A percentile compares a stretch with the other conserved stretches of the same genome.
Evolutionary conservation across 2,797 vertebrate genomes (phyloP).

Genomic region (Diplodus puntazzo): DNA sequence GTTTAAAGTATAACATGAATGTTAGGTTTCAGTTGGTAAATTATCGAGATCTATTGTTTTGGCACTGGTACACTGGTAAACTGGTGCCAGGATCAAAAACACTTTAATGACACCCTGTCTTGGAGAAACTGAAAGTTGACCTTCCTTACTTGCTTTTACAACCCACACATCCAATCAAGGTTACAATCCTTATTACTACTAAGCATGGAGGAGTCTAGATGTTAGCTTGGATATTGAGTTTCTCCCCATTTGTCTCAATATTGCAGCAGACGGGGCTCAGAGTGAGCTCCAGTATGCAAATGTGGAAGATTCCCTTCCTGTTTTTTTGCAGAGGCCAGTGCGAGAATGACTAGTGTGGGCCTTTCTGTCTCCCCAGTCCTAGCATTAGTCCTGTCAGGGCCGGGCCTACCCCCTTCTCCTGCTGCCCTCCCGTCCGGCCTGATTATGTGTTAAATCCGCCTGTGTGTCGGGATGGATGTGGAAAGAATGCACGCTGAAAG

Average conservation of each 20-base stretch:
- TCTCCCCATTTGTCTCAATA: constrained; percentile 67
- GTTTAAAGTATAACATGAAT: neutral
- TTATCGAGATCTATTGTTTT: neutral
- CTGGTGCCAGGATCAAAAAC: neutral
- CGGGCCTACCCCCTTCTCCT: constrained; percentile 21
- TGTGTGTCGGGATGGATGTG: constrained; percentile 80
- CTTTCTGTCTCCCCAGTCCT: constrained; percentile 55
- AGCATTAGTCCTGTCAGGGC: constrained; percentile 81
- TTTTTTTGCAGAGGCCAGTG: constrained; percentile 42
- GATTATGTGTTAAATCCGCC: constrained; percentile 86
- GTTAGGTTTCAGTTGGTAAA: neutral
- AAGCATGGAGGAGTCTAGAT: constrained; percentile 30
- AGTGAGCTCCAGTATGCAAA: constrained; percentile 53
- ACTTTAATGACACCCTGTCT: neutral
- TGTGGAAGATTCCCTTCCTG: constrained; percentile 50
- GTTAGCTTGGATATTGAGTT: constrained; percentile 66
- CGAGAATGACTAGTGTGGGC: constrained; percentile 52
- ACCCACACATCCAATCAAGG: constrained; percentile 64
- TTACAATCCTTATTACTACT: constrained; percentile 57
- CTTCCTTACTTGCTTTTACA: constrained; percentile 32
- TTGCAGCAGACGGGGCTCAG: constrained; percentile 30
- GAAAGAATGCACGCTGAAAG: constrained; percentile 78
- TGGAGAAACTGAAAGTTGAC: constrained; percentile 34
- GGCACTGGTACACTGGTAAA: neutral
- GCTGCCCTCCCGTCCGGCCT: constrained; percentile 67